These are phyloP conservation scores for Temnothorax curvispinosus DNA, from an alignment of 1,140 invertebrate genomes.

Conservation along the genomic window DNA sequence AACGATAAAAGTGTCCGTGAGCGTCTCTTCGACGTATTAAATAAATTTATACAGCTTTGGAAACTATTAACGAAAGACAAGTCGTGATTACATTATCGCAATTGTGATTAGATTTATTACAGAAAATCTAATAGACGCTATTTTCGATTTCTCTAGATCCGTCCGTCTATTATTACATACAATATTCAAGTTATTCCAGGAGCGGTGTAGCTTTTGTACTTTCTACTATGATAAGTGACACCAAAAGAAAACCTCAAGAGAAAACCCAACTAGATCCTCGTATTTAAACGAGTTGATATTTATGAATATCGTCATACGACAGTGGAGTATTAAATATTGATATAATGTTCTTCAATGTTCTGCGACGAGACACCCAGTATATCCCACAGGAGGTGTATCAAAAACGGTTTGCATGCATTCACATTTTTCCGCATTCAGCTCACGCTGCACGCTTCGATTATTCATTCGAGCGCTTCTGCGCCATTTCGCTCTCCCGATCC, in stretches of 20 bases:
- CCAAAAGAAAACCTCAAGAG: neutral
- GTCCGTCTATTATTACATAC: neutral
- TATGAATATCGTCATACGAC: neutral
- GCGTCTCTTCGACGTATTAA: neutral
- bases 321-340: neutral
- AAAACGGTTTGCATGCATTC: slow-evolving; percentile 38
- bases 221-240: neutral
- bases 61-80: neutral
- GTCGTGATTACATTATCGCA: neutral
- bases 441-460: slow-evolving; percentile 60
- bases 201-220: neutral
- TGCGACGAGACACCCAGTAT: neutral
- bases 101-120: neutral
- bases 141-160: neutral
- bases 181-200: neutral
- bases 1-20: neutral
- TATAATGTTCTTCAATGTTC: neutral
- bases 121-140: neutral
- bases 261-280: neutral
- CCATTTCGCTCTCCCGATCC: slow-evolving; percentile 28
- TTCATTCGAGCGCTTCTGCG: slow-evolving; percentile 33
- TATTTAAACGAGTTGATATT: neutral
- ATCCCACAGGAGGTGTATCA: slow-evolving; percentile 18
- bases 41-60: neutral
- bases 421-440: slow-evolving; percentile 55